Conservation (phyloP, 2,888 invertebrate species). For the Norana najaformis region DNA sequence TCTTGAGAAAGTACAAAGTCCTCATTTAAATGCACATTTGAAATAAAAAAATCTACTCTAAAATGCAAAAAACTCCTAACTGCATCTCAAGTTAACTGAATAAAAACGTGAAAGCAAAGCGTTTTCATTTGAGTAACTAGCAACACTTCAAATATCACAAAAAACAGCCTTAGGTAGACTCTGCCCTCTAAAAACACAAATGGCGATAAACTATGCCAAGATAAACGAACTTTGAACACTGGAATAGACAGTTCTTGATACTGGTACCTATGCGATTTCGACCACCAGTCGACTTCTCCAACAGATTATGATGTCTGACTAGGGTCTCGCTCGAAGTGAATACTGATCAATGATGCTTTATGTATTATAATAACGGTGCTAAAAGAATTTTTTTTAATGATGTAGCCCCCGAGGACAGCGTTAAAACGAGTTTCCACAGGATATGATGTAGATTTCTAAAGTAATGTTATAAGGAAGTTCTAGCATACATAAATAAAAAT, state of each 20-base stretch:
- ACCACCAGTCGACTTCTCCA: neutral
- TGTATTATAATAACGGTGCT: neutral
- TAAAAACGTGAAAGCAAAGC: neutral
- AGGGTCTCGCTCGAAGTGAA: neutral
- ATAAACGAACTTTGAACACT: neutral
- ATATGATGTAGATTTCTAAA: neutral
- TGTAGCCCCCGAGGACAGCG: neutral
- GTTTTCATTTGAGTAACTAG: neutral
- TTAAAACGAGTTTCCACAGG: neutral
- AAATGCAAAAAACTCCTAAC: neutral
- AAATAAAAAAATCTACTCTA: slow-evolving; percentile 13
- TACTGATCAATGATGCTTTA: neutral
- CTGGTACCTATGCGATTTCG: neutral
- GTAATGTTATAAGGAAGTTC: neutral
- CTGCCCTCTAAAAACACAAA: neutral
- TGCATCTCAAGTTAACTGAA: neutral
- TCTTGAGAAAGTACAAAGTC: neutral
- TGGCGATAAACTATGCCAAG: neutral
- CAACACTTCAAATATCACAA: neutral
- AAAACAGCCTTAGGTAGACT: neutral
- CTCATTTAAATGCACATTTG: neutral
- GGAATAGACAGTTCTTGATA: neutral
- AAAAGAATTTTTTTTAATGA: neutral
- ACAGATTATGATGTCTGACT: neutral
- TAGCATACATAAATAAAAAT: neutral